Evolutionary conservation across 2,797 vertebrate genomes (phyloP).

Genomic region (Mycteria americana): DNA sequence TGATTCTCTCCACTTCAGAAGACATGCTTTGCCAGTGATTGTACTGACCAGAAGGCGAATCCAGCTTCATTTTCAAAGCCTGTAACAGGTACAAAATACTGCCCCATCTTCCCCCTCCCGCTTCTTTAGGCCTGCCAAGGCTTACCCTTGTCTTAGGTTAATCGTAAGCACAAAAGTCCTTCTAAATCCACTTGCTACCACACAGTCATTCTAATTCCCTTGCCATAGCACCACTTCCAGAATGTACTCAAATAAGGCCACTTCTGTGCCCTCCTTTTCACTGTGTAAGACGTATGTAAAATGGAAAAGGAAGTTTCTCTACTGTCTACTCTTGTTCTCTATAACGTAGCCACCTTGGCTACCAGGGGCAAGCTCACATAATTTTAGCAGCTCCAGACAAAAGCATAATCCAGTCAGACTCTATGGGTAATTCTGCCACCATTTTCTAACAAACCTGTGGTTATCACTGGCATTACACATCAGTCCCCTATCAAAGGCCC

Average conservation of each 20-base stretch:
- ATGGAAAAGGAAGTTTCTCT: not conserved
- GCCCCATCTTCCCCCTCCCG: not conserved
- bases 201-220: not conserved
- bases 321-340: not conserved
- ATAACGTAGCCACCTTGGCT: not conserved
- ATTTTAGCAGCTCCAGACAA: not conserved
- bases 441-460: not conserved
- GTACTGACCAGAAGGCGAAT: not conserved
- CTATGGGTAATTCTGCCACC: not conserved
- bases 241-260: not conserved
- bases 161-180: not conserved
- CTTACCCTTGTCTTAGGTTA: not conserved
- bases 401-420: not conserved
- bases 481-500: not conserved
- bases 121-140: not conserved
- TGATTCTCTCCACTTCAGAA: not conserved
- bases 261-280: not conserved
- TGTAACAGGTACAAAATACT: not conserved
- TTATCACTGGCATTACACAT: not conserved
- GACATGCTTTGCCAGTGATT: not conserved
- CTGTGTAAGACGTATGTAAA: not conserved
- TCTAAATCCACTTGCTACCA: not conserved
- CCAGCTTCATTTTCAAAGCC: not conserved
- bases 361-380: not conserved
- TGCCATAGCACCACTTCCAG: not conserved